phyloP scores from a whole-genome alignment of 2,797 vertebrate genomes.

The Falco naumanni region DNA sequence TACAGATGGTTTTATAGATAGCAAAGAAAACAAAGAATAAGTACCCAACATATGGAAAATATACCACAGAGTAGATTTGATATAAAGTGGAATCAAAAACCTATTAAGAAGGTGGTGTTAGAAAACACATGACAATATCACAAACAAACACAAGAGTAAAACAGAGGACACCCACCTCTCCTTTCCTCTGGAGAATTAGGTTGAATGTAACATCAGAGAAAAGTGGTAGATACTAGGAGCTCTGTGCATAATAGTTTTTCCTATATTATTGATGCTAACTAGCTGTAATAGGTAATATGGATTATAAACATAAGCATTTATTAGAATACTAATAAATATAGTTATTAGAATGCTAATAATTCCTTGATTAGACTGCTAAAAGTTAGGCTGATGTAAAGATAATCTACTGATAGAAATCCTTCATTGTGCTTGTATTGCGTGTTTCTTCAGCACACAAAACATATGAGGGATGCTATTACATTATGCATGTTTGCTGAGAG shows the following conservation, averaged over 20 bases:
- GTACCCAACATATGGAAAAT: neutral
- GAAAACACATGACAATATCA: neutral
- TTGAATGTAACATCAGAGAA: neutral
- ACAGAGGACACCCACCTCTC: rapidly evolving
- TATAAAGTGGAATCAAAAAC: neutral
- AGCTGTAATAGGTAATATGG: neutral
- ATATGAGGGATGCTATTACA: neutral
- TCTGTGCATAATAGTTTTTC: neutral
- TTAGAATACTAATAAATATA: neutral
- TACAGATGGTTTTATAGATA: neutral
- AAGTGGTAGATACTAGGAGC: neutral
- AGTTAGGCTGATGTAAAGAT: neutral
- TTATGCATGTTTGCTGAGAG: neutral
- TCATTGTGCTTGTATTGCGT: neutral
- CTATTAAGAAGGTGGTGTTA: rapidly evolving
- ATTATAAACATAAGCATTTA: neutral
- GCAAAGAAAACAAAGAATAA: neutral
- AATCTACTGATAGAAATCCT: neutral
- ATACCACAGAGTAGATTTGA: neutral
- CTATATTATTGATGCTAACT: neutral
- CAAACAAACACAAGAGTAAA: neutral
- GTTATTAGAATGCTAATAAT: neutral
- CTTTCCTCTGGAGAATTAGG: neutral
- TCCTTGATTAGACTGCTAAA: neutral
- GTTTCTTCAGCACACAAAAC: neutral